Conservation (phyloP, 2,888 invertebrate genomes). For the Netelia virgata region DNA sequence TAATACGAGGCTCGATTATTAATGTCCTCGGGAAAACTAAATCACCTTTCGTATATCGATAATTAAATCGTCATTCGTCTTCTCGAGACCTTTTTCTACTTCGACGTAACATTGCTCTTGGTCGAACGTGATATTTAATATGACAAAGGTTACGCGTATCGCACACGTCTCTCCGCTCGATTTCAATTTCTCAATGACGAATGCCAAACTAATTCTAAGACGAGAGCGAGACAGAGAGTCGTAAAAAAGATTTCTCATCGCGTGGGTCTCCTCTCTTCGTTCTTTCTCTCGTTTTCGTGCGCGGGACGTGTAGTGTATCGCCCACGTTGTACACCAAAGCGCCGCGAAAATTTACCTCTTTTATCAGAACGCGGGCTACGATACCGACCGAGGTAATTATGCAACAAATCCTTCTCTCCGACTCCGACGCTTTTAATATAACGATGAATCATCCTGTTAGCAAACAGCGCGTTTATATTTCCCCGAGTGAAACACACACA, state of each 20-base stretch:
- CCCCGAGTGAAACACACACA: conserved; percentile 37
- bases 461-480: conserved; percentile 29
- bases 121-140: not conserved
- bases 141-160: not conserved
- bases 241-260: conserved; percentile 40
- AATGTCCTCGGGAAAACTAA: no score
- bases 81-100: not conserved
- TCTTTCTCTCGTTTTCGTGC: conserved; percentile 13
- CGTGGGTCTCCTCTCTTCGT: conserved; percentile 42
- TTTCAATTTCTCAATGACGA: conserved; percentile 28
- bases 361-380: not conserved
- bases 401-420: conserved; percentile 54
- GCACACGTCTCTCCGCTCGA: not conserved
- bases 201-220: not conserved
- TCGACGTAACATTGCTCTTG: not conserved
- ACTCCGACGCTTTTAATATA: conserved; percentile 36
- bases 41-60: not conserved
- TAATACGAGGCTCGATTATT: no score
- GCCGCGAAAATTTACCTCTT: conserved; percentile 16
- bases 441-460: conserved; percentile 59
- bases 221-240: not conserved
- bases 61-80: not conserved
- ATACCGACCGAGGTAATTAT: conserved; percentile 51
- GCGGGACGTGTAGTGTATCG: not conserved
- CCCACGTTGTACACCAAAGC: conserved; percentile 28